phyloP scores from a whole-genome alignment of 2,797 vertebrate species.

The Scomberomorus guttatus region DNA sequence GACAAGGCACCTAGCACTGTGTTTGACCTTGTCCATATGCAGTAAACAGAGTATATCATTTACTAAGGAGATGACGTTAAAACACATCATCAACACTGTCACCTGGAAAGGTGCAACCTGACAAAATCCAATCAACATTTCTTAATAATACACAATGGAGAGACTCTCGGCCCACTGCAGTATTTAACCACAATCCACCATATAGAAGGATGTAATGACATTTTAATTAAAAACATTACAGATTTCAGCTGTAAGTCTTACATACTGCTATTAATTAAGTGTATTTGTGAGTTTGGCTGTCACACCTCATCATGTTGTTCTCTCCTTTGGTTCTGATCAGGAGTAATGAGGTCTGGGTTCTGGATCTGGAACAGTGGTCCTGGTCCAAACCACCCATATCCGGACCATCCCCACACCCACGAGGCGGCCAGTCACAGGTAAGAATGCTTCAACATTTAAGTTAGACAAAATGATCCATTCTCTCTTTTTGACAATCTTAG shows the following conservation, averaged over 20 bases:
- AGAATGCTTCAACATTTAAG: constrained; percentile 22
- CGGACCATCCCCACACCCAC: constrained; percentile 92
- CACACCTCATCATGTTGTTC: neutral
- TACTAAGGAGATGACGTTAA: neutral
- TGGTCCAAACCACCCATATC: constrained; percentile 95
- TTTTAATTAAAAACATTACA: neutral
- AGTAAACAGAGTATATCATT: constrained; percentile 12
- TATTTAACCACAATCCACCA: neutral
- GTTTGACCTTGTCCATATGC: neutral
- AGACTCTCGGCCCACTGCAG: neutral
- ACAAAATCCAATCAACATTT: neutral
- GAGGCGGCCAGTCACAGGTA: constrained; percentile 98
- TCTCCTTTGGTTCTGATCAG: constrained; percentile 75
- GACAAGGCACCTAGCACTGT: neutral
- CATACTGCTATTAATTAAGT: neutral
- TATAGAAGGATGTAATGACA: neutral
- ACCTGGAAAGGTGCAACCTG: neutral
- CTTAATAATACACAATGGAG: no score
- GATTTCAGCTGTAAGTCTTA: neutral
- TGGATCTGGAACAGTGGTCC: constrained; percentile 98
- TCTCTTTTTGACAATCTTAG: neutral
- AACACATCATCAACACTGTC: neutral
- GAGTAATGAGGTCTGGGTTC: constrained; percentile 98
- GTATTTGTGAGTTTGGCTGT: neutral
- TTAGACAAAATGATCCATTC: neutral